Conservation (phyloP, 2,888 invertebrate genomes). For the Eupithecia vulgata region DNA sequence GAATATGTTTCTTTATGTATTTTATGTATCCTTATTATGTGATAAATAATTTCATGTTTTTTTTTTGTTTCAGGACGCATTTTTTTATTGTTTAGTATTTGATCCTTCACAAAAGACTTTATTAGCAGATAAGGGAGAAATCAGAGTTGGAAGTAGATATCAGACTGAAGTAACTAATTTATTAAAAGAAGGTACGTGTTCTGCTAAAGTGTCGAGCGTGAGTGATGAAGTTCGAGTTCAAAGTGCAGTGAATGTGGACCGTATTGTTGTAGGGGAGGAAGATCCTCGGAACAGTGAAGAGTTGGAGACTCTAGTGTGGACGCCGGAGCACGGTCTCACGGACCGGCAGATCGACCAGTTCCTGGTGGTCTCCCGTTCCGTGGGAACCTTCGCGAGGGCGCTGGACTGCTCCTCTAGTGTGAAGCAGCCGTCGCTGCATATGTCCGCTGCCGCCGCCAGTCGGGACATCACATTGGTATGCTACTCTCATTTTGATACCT, state of each 20-base stretch:
- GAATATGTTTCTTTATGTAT: background rate
- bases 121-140: constrained; percentile 99
- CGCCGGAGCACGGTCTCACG: constrained; percentile 94
- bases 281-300: constrained; percentile 88
- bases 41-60: constrained; percentile 54
- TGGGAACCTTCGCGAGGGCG: constrained; percentile 99
- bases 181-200: constrained; percentile 88
- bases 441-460: constrained; percentile 99
- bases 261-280: constrained; percentile 77
- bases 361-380: constrained; percentile 95
- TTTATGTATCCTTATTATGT: background rate
- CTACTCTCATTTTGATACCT: too few species aligned
- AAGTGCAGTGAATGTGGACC: constrained; percentile 38
- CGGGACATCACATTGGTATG: constrained; percentile 97
- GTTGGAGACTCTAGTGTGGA: constrained; percentile 97
- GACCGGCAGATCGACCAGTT: constrained; percentile 99
- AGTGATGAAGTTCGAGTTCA: constrained; percentile 24
- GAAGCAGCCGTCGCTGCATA: constrained; percentile 98
- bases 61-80: constrained; percentile 93
- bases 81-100: constrained; percentile 99
- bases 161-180: constrained; percentile 96
- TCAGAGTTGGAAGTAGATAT: constrained; percentile 95
- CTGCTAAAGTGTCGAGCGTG: constrained; percentile 33
- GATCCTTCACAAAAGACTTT: constrained; percentile 99
- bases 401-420: constrained; percentile 99